Conservation (phyloP, 2,797 vertebrate genomes). For the Enteromius trimaculatus region DNA sequence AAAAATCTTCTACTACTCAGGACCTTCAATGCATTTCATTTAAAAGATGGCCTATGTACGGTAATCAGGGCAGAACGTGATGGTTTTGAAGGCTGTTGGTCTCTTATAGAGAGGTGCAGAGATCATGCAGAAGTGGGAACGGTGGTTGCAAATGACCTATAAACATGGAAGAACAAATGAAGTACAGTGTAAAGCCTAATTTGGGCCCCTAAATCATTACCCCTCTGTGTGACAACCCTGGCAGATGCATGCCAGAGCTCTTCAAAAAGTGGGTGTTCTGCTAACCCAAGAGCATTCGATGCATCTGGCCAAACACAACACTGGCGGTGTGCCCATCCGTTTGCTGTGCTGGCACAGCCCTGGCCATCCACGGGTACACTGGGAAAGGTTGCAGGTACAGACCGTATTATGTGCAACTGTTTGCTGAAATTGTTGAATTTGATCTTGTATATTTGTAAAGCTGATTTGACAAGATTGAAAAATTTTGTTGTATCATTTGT, state of each 20-base stretch:
- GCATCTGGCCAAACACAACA: constrained; percentile 86
- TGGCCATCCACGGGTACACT: constrained; percentile 72
- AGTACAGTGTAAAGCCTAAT: constrained; percentile 80
- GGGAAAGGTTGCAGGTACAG: constrained; percentile 62
- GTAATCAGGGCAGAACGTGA: not conserved
- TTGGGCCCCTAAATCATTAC: constrained; percentile 83
- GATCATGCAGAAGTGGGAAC: constrained; percentile 57
- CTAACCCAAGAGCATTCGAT: constrained; percentile 81
- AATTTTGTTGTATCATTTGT: not conserved
- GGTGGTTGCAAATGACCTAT: constrained; percentile 73
- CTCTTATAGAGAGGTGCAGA: constrained; percentile 37
- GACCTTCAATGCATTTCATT: constrained; percentile 3
- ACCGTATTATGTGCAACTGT: not conserved
- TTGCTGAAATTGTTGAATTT: constrained; percentile 2
- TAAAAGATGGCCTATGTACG: constrained; percentile 9
- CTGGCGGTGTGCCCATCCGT: constrained; percentile 78
- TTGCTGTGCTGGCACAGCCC: constrained; percentile 77
- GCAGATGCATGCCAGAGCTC: constrained; percentile 75
- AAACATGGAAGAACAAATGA: constrained; percentile 75
- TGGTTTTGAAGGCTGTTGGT: constrained; percentile 3
- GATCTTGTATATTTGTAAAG: not conserved
- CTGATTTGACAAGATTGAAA: not conserved
- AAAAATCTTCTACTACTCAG: not conserved
- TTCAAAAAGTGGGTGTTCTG: constrained; percentile 77
- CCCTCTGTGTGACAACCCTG: constrained; percentile 72